Percentiles rank a stretch among this genome's conserved stretches.
Conservation (phyloP, 2,888 invertebrate species). For the Dryobota labecula region DNA sequence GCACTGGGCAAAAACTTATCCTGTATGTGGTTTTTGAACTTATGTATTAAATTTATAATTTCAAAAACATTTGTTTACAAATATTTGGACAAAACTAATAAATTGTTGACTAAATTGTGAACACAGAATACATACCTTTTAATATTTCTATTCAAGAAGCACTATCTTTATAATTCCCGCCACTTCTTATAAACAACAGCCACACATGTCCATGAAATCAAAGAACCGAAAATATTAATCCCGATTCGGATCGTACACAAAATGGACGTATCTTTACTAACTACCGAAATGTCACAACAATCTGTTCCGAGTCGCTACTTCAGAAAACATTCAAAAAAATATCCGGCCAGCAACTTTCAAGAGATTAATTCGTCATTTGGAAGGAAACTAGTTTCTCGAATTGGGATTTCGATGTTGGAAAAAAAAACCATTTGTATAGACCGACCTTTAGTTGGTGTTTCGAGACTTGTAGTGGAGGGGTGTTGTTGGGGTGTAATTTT, state of each 20-base stretch:
- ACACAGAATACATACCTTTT: neutral
- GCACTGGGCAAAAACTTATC: too few relatives aligned
- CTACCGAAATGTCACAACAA: slow-evolving; percentile 87
- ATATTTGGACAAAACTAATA: too few relatives aligned
- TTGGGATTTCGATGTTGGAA: slow-evolving; percentile 70
- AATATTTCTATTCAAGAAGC: neutral
- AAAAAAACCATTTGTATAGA: slow-evolving; percentile 65
- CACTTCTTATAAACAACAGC: neutral
- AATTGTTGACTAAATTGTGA: neutral
- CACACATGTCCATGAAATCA: neutral
- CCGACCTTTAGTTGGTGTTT: slow-evolving; percentile 39
- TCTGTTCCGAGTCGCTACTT: slow-evolving; percentile 83
- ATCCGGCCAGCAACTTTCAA: slow-evolving; percentile 80
- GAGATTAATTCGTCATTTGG: slow-evolving; percentile 90
- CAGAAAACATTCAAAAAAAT: slow-evolving; percentile 79
- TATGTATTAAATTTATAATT: neutral
- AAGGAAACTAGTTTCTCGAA: slow-evolving; percentile 81
- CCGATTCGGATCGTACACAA: slow-evolving; percentile 29
- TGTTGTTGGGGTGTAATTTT: neutral
- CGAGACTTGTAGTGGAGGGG: neutral
- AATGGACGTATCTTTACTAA: slow-evolving; percentile 76
- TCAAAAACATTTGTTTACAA: neutral
- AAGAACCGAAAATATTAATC: neutral
- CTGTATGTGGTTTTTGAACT: too few relatives aligned
- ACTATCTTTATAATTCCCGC: slow-evolving; percentile 4